phyloP scores from a whole-genome alignment of 2,113 vertebrate genomes.

The Nipponia nippon region DNA sequence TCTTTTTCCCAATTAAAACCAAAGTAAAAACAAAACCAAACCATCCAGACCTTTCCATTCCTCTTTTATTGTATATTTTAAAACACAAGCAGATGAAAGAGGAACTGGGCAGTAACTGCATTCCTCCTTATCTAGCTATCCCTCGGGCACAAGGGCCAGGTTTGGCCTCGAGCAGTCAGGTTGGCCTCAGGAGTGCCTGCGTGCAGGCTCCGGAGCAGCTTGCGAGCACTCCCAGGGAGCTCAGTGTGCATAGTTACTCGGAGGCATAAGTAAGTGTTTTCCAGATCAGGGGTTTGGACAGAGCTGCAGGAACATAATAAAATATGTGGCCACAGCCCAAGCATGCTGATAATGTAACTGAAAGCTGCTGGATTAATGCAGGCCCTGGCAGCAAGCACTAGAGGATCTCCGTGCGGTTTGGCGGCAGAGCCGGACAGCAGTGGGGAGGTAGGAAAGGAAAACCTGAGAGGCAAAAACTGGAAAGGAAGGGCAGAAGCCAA shows the following conservation, averaged over 20 bases:
- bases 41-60: constrained; percentile 38
- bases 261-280: not conserved
- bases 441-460: not conserved
- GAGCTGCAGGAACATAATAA: not conserved
- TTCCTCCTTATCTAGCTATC: not conserved
- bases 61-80: constrained; percentile 51
- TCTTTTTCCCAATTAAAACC: not conserved
- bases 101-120: constrained; percentile 32
- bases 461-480: not conserved
- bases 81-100: constrained; percentile 35
- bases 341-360: not conserved
- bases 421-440: not conserved
- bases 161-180: not conserved
- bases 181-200: not conserved
- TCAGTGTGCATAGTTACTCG: not conserved
- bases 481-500: not conserved
- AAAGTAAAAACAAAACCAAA: constrained; percentile 9
- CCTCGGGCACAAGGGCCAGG: not conserved
- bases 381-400: not conserved
- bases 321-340: not conserved
- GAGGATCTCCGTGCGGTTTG: not conserved
- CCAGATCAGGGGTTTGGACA: not conserved
- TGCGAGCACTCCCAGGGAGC: not conserved
- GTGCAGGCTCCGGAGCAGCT: not conserved
- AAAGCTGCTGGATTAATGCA: not conserved